Percentiles rank a stretch among this genome's conserved stretches.
phyloP scores from a whole-genome alignment of 1,140 invertebrate genomes.

The Chlorops oryzae region DNA sequence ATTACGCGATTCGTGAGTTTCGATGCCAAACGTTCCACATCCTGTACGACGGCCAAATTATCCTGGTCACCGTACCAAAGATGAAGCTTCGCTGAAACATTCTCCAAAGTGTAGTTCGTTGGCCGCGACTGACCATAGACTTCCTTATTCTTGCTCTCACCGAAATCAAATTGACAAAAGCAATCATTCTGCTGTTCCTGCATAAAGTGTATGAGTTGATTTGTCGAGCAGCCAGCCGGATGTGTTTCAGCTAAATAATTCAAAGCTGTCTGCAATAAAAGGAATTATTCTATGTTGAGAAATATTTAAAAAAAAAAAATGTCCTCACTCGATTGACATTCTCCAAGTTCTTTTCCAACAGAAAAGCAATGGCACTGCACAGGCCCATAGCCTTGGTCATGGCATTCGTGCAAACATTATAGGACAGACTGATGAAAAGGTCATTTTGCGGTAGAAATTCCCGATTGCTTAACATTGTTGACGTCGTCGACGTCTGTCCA shows the following conservation, averaged over 20 bases:
- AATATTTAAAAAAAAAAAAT: neutral
- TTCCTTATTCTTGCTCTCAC: constrained; percentile 46
- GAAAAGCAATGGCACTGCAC: constrained; percentile 1
- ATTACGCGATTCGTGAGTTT: constrained; percentile 36
- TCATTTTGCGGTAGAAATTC: constrained; percentile 34
- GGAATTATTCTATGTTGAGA: neutral
- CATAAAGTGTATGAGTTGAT: constrained; percentile 50
- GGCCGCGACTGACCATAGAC: constrained; percentile 49
- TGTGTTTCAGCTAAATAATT: constrained; percentile 33
- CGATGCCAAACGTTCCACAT: constrained; percentile 53
- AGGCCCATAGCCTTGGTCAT: constrained; percentile 38
- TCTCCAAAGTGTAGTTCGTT: constrained; percentile 54
- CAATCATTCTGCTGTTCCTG: constrained; percentile 46
- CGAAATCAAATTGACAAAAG: constrained; percentile 48
- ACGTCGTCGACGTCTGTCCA: constrained; percentile 34
- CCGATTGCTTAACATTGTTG: constrained; percentile 45
- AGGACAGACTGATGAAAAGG: constrained; percentile 23
- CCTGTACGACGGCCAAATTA: constrained; percentile 52
- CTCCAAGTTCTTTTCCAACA: neutral
- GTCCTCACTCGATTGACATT: constrained; percentile 2
- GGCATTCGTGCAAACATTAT: constrained; percentile 50
- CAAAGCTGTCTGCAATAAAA: constrained; percentile 39
- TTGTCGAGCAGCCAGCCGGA: constrained; percentile 51
- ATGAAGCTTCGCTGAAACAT: constrained; percentile 55
- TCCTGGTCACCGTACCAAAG: constrained; percentile 59